Percentiles rank a stretch among this genome's conserved stretches.
Conservation (phyloP, 2,797 vertebrate species). For the Sandelia bainsii region DNA sequence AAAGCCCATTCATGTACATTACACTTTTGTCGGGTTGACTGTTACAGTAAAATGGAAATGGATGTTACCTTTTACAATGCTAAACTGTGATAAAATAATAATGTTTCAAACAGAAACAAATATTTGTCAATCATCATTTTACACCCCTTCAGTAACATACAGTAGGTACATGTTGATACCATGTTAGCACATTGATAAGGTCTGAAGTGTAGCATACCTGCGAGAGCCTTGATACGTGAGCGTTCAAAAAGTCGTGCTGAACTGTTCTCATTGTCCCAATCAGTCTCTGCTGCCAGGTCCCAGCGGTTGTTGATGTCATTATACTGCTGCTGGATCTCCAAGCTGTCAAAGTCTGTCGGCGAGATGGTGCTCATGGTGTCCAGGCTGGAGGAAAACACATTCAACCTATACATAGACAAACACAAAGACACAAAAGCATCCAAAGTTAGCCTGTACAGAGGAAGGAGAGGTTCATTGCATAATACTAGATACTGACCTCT, state of each 20-base stretch:
- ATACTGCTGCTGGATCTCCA: constrained; percentile 97
- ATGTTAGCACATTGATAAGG: not conserved
- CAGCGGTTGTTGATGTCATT: constrained; percentile 97
- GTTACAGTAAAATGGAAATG: no score
- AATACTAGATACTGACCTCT: constrained; percentile 25
- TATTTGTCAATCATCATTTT: not conserved
- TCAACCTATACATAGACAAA: constrained; percentile 64
- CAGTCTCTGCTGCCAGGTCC: constrained; percentile 91
- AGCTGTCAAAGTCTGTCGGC: constrained; percentile 93
- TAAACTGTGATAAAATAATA: no score
- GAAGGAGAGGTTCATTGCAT: not conserved
- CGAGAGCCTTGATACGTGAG: constrained; percentile 94
- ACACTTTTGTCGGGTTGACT: no score
- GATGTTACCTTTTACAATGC: no score
- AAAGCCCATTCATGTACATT: no score
- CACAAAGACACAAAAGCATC: constrained; percentile 33
- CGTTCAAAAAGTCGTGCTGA: constrained; percentile 94
- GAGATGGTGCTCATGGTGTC: constrained; percentile 93
- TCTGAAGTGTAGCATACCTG: constrained; percentile 81
- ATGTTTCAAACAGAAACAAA: no score
- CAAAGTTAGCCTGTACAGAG: constrained; percentile 20
- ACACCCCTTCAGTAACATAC: not conserved
- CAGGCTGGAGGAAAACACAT: constrained; percentile 68
- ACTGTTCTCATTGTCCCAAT: constrained; percentile 97
- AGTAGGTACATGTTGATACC: not conserved